Base-by-base conservation (phyloP, 2,888 invertebrate genomes). In the Drosophila mettleri region DNA sequence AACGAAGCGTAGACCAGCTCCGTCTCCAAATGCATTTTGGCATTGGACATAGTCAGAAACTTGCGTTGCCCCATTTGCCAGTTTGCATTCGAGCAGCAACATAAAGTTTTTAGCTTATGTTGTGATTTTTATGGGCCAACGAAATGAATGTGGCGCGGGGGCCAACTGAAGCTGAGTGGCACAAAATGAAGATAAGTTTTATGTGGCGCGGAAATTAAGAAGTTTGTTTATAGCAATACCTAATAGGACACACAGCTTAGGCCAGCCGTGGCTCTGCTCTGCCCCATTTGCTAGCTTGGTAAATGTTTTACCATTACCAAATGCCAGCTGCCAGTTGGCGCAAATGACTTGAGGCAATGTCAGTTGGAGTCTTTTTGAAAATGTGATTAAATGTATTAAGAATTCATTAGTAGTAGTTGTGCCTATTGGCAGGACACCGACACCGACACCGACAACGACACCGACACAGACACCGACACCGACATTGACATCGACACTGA, bases 201-300 rank as follows among this genome's bases (percentile, higher is more conserved):
- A 89, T 84, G 88, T 70, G 88, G 87, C 83, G 89, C 83, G 83
- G 83, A 84, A 89, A 89, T 84, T 87, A 89, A 81, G 89, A 89
- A 89, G 68, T 84, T 87, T 78, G 86, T 89, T 86, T 83, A 71
- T 57, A 69, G 41, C 24, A 36, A 52, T 36, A 66, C 67, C 48
- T 78, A 53, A 39, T 54, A 51, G 8, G n/a, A n/a, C 48, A 41
- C 41, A 63, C 45, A 22, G 57, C 62, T 51, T 45, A 57, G 49
- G 74, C 74, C 57, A 63, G 41, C 57, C 73, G 49, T 65, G 46
- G 48, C 45, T 18, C 46, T 8, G 10, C 7, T 20, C 12, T n/a
- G 20, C 2, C 16, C 20, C 49, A 6, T 16, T 27, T 4, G 12
- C 8, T 4, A 4, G 27, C 8, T 4, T 8, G 27, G 7, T 27